These are phyloP conservation scores for Drosophila ochracea DNA, from an alignment of 2,888 invertebrate genomes.

Conservation along the genomic window DNA sequence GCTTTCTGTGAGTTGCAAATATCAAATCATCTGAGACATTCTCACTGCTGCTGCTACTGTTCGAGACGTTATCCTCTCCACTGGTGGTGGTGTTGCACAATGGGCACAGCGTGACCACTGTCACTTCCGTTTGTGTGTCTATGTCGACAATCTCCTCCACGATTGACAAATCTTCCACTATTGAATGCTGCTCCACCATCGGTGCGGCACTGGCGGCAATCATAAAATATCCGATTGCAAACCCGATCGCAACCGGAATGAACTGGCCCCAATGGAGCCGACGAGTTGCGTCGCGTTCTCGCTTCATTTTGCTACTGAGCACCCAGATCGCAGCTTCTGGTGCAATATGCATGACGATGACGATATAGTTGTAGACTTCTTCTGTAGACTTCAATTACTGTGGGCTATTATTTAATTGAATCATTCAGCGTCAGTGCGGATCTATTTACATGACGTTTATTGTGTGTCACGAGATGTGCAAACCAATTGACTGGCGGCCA, in stretches of 20 bases:
- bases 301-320: conserved; percentile 47
- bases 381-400: conserved; percentile 13
- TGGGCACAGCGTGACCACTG: conserved; percentile 53
- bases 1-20: conserved; percentile 62
- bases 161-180: conserved; percentile 12
- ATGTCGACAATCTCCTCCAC: conserved; percentile 45
- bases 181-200: not conserved
- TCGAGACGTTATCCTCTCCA: conserved; percentile 34
- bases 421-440: conserved; percentile 26
- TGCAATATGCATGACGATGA: conserved; percentile 1
- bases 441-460: conserved; percentile 16
- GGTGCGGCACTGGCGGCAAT: conserved; percentile 20
- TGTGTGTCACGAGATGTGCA: conserved; percentile 33
- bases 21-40: conserved; percentile 81
- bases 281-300: conserved; percentile 29
- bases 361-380: conserved; percentile 6
- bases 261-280: conserved; percentile 17
- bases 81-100: conserved; percentile 44
- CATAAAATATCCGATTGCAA: conserved; percentile 2
- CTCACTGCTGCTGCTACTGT: conserved; percentile 27
- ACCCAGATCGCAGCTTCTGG: not conserved
- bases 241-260: conserved; percentile 15
- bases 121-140: conserved; percentile 17
- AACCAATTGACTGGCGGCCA: conserved; percentile 26
- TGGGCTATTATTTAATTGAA: conserved; percentile 75